Evolutionary conservation across 2,797 vertebrate species (phyloP), one percentile per base, ranked within the genome.

Genomic region (Gymnothorax javanicus): DNA sequence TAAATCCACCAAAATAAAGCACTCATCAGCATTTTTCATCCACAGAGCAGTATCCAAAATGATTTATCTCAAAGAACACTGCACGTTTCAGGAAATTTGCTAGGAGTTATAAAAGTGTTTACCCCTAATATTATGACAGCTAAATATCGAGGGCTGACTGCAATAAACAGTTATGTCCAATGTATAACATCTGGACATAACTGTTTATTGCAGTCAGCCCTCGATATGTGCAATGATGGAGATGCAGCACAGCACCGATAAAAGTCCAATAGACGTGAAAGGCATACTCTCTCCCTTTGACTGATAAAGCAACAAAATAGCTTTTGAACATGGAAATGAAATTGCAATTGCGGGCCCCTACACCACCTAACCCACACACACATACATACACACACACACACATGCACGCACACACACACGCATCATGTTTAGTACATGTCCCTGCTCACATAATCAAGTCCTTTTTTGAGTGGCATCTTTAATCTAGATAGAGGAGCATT

Each of bases 301-400:
- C 33, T 43, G 33, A 43, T 43, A 59, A 9, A 59, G 58, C 58
- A 59, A 6, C 58, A 59, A 59, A 9, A 59, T 59, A 13, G 58
- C 58, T 9, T 8, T 9, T 59, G 4, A 59, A 59, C 58, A 43
- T 43, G n/a, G n/a, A n/a, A n/a, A n/a, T n/a, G n/a, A n/a, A n/a
- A n/a, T n/a, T n/a, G n/a, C n/a, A n/a, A n/a, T n/a, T n/a, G n/a
- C n/a, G n/a, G n/a, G n/a, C n/a, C n/a, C n/a, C n/a, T n/a, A n/a
- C n/a, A n/a, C n/a, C n/a, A n/a, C n/a, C n/a, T n/a, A n/a, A n/a
- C 57, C 57, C 75, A 64, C 56, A 8, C 50, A 62, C 58, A 43
- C 58, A 12, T 43, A 67, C 82, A 58, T 43, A 20, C 52, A 75
- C 87, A 82, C 81, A 86, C 25, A 56, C 84, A 88, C 75, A 85